Conservation (phyloP, 92 coral and sea anemone genomes). For the Galaxea fascicularis region DNA sequence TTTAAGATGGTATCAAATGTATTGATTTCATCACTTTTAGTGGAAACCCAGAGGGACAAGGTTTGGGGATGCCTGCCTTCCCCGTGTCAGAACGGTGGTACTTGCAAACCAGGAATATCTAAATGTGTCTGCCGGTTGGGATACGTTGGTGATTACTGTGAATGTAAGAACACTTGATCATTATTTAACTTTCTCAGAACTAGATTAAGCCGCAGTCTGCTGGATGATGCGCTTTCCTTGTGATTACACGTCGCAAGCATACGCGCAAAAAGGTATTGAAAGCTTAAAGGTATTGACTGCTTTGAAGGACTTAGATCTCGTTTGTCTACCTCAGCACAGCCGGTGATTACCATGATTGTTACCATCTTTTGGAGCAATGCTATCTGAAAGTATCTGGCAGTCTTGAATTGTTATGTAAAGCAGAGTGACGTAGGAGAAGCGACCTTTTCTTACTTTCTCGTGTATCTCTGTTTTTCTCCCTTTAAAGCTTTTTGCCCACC, state of each 20-base stretch:
- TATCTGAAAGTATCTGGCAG: too few relatives aligned
- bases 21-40: conserved; percentile 38
- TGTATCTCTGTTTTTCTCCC: background rate
- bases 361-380: too few relatives aligned
- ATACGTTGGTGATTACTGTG: conserved; percentile 94
- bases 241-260: too few relatives aligned
- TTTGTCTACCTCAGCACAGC: too few relatives aligned
- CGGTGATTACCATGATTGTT: too few relatives aligned
- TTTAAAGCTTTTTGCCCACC: conserved; percentile 85
- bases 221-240: too few relatives aligned
- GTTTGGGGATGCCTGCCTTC: conserved; percentile 79
- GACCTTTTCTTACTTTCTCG: background rate
- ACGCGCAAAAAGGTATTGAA: too few relatives aligned
- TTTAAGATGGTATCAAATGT: background rate
- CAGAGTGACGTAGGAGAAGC: too few relatives aligned
- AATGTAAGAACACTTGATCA: conserved; percentile 68
- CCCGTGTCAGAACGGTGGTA: conserved; percentile 98
- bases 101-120: conserved; percentile 91
- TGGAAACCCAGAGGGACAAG: conserved; percentile 74
- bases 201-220: too few relatives aligned
- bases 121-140: conserved; percentile 98
- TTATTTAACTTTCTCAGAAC: background rate
- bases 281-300: too few relatives aligned
- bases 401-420: too few relatives aligned
- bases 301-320: too few relatives aligned